Percentiles rank a stretch among this genome's conserved stretches.
phyloP scores from a whole-genome alignment of 2,888 invertebrate genomes.

The Harpalus rufipes region DNA sequence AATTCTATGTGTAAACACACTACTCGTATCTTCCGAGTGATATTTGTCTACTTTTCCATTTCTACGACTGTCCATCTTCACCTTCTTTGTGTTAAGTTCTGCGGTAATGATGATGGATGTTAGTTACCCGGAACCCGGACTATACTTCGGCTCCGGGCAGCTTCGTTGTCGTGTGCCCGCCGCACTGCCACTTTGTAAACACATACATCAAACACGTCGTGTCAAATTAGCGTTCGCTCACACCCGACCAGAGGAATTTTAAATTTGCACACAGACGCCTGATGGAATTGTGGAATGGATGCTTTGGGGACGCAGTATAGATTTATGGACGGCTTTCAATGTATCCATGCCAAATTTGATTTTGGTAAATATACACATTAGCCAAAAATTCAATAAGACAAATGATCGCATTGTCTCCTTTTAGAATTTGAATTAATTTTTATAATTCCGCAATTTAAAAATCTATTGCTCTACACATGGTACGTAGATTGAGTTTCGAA shows the following conservation, averaged over 20 bases:
- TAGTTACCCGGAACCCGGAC: conserved; percentile 11
- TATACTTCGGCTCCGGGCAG: conserved; percentile 14
- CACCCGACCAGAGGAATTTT: conserved; percentile 2
- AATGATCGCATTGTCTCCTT: not conserved
- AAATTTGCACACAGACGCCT: conserved; percentile 7
- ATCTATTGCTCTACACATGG: too few species aligned
- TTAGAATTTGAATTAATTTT: too few species aligned
- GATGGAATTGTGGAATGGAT: conserved; percentile 15
- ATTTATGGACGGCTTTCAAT: conserved; percentile 11
- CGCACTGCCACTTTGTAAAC: conserved; percentile 64
- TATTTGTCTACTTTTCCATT: not conserved
- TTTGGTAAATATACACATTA: not conserved
- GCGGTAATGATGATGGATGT: conserved; percentile 65
- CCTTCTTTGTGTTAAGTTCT: not conserved
- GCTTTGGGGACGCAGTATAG: not conserved
- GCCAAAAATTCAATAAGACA: not conserved
- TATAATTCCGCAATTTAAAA: too few species aligned
- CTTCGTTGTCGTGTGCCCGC: conserved; percentile 28
- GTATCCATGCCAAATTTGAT: not conserved
- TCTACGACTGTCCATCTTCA: conserved; percentile 12
- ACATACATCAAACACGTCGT: conserved; percentile 66
- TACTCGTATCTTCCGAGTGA: not conserved
- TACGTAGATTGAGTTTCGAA: too few species aligned
- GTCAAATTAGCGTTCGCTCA: conserved; percentile 61
- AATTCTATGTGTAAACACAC: too few species aligned